A percentile compares a stretch with the other conserved stretches of the same genome.
Evolutionary conservation across 2,113 vertebrate genomes (phyloP).

Genomic region (Megaptera novaeangliae): DNA sequence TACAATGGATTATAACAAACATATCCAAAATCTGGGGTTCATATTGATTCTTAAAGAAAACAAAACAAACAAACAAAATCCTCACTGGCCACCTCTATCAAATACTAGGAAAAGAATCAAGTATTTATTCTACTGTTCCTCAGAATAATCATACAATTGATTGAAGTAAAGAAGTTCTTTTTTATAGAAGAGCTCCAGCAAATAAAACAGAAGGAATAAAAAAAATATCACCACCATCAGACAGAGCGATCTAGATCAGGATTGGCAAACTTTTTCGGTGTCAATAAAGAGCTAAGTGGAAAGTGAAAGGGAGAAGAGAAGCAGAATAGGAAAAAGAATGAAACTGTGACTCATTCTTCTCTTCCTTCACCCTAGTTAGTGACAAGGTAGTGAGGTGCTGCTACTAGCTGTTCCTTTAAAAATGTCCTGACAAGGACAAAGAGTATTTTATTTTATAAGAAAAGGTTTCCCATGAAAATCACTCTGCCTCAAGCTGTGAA

Average conservation of each 20-base stretch:
- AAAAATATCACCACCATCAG: background rate
- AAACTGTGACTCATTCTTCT: background rate
- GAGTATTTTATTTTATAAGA: background rate
- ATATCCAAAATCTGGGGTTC: background rate
- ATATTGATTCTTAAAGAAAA: background rate
- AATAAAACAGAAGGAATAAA: background rate
- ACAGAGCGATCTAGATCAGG: background rate
- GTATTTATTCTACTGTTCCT: background rate
- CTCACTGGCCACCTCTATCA: background rate
- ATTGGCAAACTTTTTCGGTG: background rate
- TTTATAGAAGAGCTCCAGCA: background rate
- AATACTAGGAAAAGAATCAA: background rate
- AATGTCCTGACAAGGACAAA: background rate
- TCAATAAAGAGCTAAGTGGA: background rate
- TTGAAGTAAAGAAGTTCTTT: background rate
- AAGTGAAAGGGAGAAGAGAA: background rate
- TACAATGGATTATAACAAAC: background rate
- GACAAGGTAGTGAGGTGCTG: background rate
- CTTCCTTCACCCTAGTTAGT: background rate
- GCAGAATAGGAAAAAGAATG: background rate
- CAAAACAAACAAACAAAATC: no score
- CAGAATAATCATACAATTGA: background rate
- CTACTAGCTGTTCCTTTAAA: background rate
- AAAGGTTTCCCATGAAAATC: slow-evolving; percentile 4
- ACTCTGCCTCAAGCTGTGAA: background rate